Evolutionary conservation across 2,888 invertebrate species (phyloP).

Genomic region (Melinaea marsaeus): DNA sequence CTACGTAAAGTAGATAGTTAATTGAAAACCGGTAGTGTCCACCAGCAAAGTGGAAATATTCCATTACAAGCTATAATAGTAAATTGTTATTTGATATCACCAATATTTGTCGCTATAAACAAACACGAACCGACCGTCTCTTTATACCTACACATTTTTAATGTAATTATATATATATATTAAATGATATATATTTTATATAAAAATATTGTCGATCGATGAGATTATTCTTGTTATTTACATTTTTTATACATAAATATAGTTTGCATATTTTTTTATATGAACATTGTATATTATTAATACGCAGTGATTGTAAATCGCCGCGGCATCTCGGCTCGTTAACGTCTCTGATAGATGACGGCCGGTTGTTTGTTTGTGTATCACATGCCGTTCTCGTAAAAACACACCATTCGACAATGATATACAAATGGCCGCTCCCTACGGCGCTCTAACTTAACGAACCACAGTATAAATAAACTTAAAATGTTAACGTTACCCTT

Average conservation of each 20-base stretch:
- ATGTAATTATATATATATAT: too few relatives aligned
- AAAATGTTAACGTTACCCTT: conserved; percentile 46
- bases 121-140: conserved; percentile 15
- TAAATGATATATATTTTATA: too few relatives aligned
- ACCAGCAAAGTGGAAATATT: conserved; percentile 16
- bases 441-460: conserved; percentile 75
- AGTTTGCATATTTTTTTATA: too few relatives aligned
- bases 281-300: conserved; percentile 55
- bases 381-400: conserved; percentile 67
- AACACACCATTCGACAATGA: conserved; percentile 71
- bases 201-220: too few relatives aligned
- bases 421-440: conserved; percentile 74
- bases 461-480: conserved; percentile 73
- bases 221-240: too few relatives aligned
- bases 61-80: conserved; percentile 30
- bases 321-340: conserved; percentile 72
- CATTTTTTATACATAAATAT: too few relatives aligned
- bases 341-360: conserved; percentile 77
- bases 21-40: conserved; percentile 19
- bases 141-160: conserved; percentile 4
- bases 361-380: conserved; percentile 71
- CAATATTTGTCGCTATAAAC: conserved; percentile 29
- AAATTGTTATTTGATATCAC: conserved; percentile 33
- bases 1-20: conserved; percentile 6
- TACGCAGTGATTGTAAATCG: conserved; percentile 67